A percentile compares a stretch with the other conserved stretches of the same genome.
Evolutionary conservation across 1,140 invertebrate species (phyloP).

Genomic region (Contarinia nasturtii): DNA sequence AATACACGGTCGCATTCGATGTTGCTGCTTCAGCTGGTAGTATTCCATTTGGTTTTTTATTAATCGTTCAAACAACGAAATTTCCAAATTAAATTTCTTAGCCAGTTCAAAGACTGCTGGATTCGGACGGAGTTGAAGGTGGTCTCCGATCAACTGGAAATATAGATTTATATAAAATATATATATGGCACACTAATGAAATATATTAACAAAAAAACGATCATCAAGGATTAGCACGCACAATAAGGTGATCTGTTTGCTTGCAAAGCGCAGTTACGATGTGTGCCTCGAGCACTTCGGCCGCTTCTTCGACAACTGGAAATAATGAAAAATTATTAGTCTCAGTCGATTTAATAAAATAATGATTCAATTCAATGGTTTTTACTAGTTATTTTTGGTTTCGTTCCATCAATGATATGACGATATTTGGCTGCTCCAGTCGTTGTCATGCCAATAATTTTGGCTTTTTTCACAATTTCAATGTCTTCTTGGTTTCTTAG

Average conservation of each 20-base stretch:
- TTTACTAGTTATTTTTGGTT: neutral
- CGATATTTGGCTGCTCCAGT: conserved; percentile 40
- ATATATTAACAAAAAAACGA: no score
- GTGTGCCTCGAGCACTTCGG: conserved; percentile 63
- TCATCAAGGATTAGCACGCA: no score
- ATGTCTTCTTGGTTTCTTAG: neutral
- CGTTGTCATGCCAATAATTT: conserved; percentile 59
- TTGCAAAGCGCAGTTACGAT: conserved; percentile 49
- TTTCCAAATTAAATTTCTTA: conserved; percentile 36
- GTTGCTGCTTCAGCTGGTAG: conserved; percentile 32
- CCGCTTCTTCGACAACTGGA: conserved; percentile 63
- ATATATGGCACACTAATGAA: no score
- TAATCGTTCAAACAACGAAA: conserved; percentile 57
- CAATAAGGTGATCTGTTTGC: conserved; percentile 58
- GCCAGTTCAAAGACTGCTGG: conserved; percentile 36
- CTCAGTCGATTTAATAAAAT: conserved; percentile 23
- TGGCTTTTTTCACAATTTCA: neutral
- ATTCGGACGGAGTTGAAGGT: conserved; percentile 50
- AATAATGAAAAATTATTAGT: conserved; percentile 34
- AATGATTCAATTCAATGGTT: neutral
- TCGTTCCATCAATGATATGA: neutral
- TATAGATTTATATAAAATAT: no score
- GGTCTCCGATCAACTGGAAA: conserved; percentile 71
- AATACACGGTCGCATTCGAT: conserved; percentile 47
- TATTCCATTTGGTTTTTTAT: conserved; percentile 35